Evolutionary conservation across 2,113 vertebrate species (phyloP), one percentile per base, ranked within the genome.

Genomic region (Australoheros scitulus): DNA sequence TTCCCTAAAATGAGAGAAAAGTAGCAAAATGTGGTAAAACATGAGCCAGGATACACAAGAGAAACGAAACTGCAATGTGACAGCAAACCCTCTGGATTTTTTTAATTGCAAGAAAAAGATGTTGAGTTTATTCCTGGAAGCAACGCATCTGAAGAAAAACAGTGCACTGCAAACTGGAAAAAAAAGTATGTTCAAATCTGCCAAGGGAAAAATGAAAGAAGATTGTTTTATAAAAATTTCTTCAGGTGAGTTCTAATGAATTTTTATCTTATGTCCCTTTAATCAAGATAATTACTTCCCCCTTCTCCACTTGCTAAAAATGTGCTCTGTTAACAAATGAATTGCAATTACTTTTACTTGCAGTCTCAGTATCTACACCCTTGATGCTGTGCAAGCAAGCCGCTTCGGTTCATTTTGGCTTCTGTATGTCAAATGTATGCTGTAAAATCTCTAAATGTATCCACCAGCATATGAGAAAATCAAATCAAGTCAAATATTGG

Each of bases 1-100:
- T 91, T 88, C 76, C 55, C 74, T 57, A 55, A 80, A 84, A 81
- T 2, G 1, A 38, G 56, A 61, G 59, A 83, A 74, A 90, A 88
- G 76, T 70, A 61, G 75, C 72, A 75, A 86, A 86, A 88, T 75
- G n/a, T 57, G 64, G 57, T 77, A 26, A 34, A 80, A 65, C 22
- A 41, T 56, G 61, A 81, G 90, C 88, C 90, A 91, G 75, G 22
- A 76, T 61, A 88, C 77, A 89, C 83, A 87, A 47, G 64, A 84
- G 32, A 89, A 82, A 81, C 78, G 43, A 58, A 77, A 75, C 61
- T 50, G 29, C 61, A 80, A 75, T 82, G 60, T 82, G 81, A 87
- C 81, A 88, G 77, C 60, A 87, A 88, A 85, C 83, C 60, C 74
- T 78, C 56, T 10, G 75, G 34, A 74, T 81, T 76, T 76, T 77